These are phyloP conservation scores for Ceratotherium simum DNA, from an alignment of 2,113 vertebrate genomes.

Conservation along the genomic window DNA sequence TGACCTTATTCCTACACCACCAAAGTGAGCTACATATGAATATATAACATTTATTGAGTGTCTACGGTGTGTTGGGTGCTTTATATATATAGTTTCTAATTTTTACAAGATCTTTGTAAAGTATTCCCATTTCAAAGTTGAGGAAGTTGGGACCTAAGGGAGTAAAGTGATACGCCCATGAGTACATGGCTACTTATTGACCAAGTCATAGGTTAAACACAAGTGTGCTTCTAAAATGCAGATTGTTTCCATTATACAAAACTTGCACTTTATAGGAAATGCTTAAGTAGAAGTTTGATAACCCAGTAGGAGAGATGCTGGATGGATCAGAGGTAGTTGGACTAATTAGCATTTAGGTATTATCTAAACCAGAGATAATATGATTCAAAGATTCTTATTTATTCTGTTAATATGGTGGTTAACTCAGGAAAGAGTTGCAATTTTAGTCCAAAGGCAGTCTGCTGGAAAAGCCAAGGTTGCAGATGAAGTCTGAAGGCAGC, in stretches of 20 bases:
- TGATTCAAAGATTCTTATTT: slow-evolving; percentile 9
- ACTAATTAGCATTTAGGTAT: neutral
- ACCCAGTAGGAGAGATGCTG: neutral
- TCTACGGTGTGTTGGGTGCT: neutral
- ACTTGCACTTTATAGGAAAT: neutral
- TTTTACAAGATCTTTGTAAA: neutral
- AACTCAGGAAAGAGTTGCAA: neutral
- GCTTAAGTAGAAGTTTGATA: neutral
- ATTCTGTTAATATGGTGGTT: neutral
- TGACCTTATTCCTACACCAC: neutral
- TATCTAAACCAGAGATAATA: neutral
- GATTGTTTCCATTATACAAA: neutral
- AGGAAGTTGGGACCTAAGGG: neutral
- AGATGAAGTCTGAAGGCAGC: neutral
- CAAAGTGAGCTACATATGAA: neutral
- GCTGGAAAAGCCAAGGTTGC: neutral
- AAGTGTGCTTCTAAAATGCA: neutral
- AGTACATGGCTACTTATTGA: neutral
- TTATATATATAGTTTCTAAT: neutral
- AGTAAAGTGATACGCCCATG: neutral
- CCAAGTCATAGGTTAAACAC: neutral
- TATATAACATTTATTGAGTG: neutral
- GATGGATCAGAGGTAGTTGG: neutral
- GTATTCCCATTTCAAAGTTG: neutral
- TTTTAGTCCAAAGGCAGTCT: neutral